Evolutionary conservation across 1,140 invertebrate genomes (phyloP).

Genomic region (Tyrophagus putrescentiae): DNA sequence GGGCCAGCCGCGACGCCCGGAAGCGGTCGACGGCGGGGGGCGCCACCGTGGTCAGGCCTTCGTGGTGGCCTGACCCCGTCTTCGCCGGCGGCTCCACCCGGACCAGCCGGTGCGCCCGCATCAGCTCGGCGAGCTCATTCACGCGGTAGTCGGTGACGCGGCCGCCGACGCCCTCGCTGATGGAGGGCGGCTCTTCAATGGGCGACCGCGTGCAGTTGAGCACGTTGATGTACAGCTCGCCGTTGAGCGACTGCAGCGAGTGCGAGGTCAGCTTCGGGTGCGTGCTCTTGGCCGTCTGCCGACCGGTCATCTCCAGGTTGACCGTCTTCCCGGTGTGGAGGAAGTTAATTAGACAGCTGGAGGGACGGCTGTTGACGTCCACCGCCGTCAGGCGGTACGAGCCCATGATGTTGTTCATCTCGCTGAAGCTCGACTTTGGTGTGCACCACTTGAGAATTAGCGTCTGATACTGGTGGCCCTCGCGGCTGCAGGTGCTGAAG

Average conservation of each 20-base stretch:
- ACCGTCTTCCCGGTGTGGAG: constrained; percentile 71
- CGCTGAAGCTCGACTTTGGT: constrained; percentile 59
- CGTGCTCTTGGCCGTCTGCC: constrained; percentile 51
- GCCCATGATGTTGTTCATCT: constrained; percentile 54
- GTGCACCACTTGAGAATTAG: constrained; percentile 91
- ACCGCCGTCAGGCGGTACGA: constrained; percentile 83
- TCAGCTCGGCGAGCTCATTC: constrained; percentile 39
- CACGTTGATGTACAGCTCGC: constrained; percentile 89
- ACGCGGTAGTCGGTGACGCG: constrained; percentile 75
- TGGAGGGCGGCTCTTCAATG: constrained; percentile 84
- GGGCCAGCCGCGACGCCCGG: constrained; percentile 43
- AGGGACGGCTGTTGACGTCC: constrained; percentile 82
- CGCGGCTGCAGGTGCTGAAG: constrained; percentile 30
- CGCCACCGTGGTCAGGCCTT: neutral
- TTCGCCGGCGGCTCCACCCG: too few relatives aligned
- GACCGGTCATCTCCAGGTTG: constrained; percentile 84
- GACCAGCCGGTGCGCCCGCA: constrained; percentile 30
- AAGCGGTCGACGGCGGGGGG: constrained; percentile 28
- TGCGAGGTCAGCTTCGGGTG: constrained; percentile 78
- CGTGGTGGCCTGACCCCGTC: too few relatives aligned
- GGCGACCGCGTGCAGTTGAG: constrained; percentile 61
- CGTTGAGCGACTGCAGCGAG: constrained; percentile 77
- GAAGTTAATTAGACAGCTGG: constrained; percentile 90
- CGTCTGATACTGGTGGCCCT: constrained; percentile 51
- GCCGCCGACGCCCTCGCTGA: constrained; percentile 80